These are phyloP conservation scores for Chymomyza caudatula DNA, from an alignment of 2,888 invertebrate genomes.

Conservation along the genomic window DNA sequence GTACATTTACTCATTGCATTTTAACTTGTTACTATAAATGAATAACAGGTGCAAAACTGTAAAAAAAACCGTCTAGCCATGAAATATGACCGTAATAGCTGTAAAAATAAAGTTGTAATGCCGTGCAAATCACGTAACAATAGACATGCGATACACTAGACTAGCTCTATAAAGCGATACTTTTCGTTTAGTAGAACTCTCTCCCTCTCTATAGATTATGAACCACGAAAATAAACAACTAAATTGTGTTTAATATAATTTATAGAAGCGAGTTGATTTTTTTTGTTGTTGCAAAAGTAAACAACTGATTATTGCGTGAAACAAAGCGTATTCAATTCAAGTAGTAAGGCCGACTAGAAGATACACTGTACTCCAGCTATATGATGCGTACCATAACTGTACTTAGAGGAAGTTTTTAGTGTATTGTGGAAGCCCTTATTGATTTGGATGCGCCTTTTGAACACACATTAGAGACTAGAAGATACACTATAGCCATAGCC, in stretches of 20 bases:
- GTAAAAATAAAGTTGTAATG: neutral
- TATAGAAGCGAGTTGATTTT: neutral
- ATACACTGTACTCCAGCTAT: neutral
- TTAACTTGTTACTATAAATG: neutral
- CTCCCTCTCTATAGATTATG: neutral
- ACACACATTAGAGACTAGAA: too few species aligned
- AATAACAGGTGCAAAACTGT: neutral
- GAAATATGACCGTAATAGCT: neutral
- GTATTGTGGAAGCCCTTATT: too few species aligned
- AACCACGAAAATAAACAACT: neutral
- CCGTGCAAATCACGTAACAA: too few species aligned
- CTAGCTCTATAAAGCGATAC: neutral
- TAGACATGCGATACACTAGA: neutral
- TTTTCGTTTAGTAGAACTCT: neutral
- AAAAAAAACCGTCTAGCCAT: neutral
- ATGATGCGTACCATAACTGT: too few species aligned
- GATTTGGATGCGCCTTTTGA: too few species aligned
- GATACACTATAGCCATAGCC: too few species aligned
- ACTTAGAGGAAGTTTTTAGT: too few species aligned
- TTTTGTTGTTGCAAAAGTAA: neutral
- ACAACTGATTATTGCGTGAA: neutral
- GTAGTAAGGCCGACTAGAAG: neutral
- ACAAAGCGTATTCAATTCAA: neutral
- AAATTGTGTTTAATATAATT: neutral
- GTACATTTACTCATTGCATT: neutral